Evolutionary conservation across 2,113 vertebrate genomes (phyloP), one percentile per base, ranked within the genome.

Genomic region (Brachirus orientalis): DNA sequence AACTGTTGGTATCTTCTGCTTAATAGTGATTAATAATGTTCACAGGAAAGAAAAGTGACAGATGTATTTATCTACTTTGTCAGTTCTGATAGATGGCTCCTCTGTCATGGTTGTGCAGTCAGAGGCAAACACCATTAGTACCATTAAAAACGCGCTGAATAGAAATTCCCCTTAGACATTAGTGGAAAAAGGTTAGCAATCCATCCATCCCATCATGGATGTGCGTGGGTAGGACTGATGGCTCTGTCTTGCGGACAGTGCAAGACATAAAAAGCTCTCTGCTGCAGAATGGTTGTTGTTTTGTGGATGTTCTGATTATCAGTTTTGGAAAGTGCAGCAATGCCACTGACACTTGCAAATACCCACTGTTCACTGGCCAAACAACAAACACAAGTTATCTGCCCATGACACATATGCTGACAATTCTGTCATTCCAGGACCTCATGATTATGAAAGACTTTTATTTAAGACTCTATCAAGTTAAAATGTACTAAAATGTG

Each of bases 101-200:
- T 72, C 68, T 83, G 56, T 63, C 45, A 20, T 9, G 13, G 22
- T 40, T 57, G 72, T 66, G 64, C 54, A 67, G 58, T 64, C 16
- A 18, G 55, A 73, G 47, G 35, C 52, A 67, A 72, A 82, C 77
- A 77, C 19, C 28, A 6, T 78, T 45, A 51, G 50, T 43, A 19
- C 54, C 67, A 83, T 82, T 86, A 65, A 73, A 78, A 76, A 76
- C 65, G 50, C 77, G 67, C 73, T 56, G 43, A n/a, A n/a, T n/a
- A n/a, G n/a, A n/a, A n/a, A n/a, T n/a, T n/a, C n/a, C n/a, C n/a
- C n/a, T n/a, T n/a, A n/a, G n/a, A n/a, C n/a, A n/a, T n/a, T n/a
- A 52, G 38, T 36, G 17, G 22, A 38, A 65, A 58, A 67, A 69
- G 72, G 75, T 64, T 58, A 37, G 69, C 54, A 37, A 72, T 74